A percentile compares a stretch with the other conserved stretches of the same genome.
Conservation (phyloP, 2,797 vertebrate species). For the Limosa lapponica region DNA sequence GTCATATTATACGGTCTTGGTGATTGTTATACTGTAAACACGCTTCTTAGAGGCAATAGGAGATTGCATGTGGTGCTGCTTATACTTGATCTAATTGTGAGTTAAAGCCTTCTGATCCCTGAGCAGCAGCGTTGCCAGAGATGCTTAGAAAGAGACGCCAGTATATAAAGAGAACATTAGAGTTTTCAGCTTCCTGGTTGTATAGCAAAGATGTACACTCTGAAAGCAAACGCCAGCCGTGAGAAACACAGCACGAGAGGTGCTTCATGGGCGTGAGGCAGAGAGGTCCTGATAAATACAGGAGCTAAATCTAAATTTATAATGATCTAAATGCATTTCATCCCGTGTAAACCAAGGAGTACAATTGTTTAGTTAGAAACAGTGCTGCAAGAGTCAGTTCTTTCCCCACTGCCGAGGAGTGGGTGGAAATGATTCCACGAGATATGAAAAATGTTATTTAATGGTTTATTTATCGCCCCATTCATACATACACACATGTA, state of each 20-base stretch:
- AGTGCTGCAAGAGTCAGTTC: neutral
- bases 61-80: neutral
- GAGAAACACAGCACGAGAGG: neutral
- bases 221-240: neutral
- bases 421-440: neutral
- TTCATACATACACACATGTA: accelerated
- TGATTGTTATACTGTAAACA: conserved; percentile 42
- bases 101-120: neutral
- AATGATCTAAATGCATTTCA: neutral
- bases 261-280: neutral
- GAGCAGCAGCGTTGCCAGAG: neutral
- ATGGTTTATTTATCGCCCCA: neutral
- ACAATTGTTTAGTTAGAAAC: neutral
- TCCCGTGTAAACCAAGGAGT: accelerated
- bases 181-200: neutral
- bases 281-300: neutral
- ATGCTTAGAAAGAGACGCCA: neutral
- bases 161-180: neutral
- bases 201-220: neutral
- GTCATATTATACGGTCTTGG: neutral
- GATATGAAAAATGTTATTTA: neutral
- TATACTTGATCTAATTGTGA: neutral
- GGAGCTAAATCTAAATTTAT: neutral
- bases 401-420: neutral
- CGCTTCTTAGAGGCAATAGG: neutral